Base-by-base conservation (phyloP, 1,140 invertebrate genomes). In the Pristionchus pacificus region DNA sequence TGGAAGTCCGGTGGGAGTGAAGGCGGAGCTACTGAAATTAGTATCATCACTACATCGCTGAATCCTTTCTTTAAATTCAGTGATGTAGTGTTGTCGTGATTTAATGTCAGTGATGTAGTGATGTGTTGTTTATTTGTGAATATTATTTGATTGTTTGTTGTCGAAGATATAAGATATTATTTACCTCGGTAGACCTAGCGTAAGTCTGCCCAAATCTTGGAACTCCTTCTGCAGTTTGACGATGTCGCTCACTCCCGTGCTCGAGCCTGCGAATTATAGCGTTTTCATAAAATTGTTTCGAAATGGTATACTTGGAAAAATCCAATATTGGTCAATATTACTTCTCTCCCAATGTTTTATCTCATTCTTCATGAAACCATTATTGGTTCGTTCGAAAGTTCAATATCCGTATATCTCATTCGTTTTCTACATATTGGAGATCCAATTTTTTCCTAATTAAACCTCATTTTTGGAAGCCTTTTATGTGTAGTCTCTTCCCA, bases 171-270 rank as follows among this genome's bases (percentile, higher is more conserved):
- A 80, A 3, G 78, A 78, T 61, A 61, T 68, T 19, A 19, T 24
- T 19, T 57, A 27, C 13, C 25, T 27, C 10, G 29, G 2, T 32
- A 24, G 10, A 25, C 57, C 60, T 32, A 68, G 55, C 60, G 66
- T 60, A 58, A 68, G 58, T 68, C 55, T 60, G 66, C 66, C 28
- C 63, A 82, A 63, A 62, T 79, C 73, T 77, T 82, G 80, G 65
- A 82, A 82, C 58, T 82, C 80, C 15, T 72, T 70, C 66, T 82
- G 82, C 57, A 82, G 60, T 61, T 84, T 76, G 60, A 80, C 78
- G 19, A 82, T 74, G 33, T 71, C 62, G 29, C 57, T 60, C 28
- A 78, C 33, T 57, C 68, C 71, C 27, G 55, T 69, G n/a, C 59
- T 55, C n/a, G 60, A 19, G 33, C 62, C 59, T 15, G 59, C 38